Conservation (phyloP, 2,797 vertebrate genomes). For the Odontamblyopus rebecca region DNA sequence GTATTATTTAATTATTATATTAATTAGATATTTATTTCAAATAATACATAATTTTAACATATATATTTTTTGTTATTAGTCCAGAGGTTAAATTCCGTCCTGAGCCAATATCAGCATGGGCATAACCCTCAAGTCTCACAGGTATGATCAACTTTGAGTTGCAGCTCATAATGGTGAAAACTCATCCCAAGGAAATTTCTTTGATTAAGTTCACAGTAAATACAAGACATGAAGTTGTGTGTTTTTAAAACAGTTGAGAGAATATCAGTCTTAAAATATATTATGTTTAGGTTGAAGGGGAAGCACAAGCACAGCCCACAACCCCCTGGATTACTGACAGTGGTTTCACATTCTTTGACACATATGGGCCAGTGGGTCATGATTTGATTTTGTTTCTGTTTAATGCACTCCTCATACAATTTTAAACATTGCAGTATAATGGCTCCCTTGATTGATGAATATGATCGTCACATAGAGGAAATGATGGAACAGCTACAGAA, state of each 20-base stretch:
- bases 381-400: neutral
- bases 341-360: constrained; percentile 7
- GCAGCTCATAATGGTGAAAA: neutral
- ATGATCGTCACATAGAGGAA: constrained; percentile 82
- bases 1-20: too few relatives aligned
- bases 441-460: constrained; percentile 80
- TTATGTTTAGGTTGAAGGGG: constrained; percentile 55
- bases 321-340: constrained; percentile 71
- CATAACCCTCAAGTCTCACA: constrained; percentile 59
- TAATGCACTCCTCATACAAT: constrained; percentile 1
- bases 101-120: constrained; percentile 67
- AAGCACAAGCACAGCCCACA: constrained; percentile 53
- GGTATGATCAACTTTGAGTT: constrained; percentile 67
- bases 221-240: neutral
- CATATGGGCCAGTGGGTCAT: neutral
- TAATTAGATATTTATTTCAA: too few relatives aligned
- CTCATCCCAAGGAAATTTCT: neutral
- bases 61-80: constrained; percentile 56
- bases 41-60: too few relatives aligned
- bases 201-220: neutral
- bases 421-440: constrained; percentile 77
- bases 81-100: constrained; percentile 66
- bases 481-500: constrained; percentile 82
- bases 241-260: neutral
- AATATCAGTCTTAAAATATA: neutral